phyloP scores from a whole-genome alignment of 2,888 invertebrate genomes.

The Blastobasis adustella region DNA sequence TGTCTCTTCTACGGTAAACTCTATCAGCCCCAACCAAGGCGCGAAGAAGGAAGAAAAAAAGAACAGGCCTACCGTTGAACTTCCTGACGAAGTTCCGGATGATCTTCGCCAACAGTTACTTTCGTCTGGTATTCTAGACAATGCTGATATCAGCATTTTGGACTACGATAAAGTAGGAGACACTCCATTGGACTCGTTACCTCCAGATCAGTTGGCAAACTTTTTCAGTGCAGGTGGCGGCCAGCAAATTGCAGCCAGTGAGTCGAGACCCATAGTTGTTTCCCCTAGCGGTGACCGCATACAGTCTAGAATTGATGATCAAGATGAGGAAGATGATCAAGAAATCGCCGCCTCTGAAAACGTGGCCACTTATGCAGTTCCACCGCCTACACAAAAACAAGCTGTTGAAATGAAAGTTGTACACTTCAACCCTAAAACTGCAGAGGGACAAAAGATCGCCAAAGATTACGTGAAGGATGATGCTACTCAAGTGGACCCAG shows the following conservation, averaged over 20 bases:
- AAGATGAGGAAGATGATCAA: conserved; percentile 64
- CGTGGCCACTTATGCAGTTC: conserved; percentile 45
- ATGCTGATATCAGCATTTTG: conserved; percentile 90
- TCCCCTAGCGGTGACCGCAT: conserved; percentile 77
- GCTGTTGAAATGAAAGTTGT: conserved; percentile 90
- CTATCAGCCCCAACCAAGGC: conserved; percentile 56
- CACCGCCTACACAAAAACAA: conserved; percentile 54
- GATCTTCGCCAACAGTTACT: conserved; percentile 88
- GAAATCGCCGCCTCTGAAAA: conserved; percentile 76
- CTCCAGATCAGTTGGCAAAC: conserved; percentile 89
- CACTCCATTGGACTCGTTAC: conserved; percentile 86
- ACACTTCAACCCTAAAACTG: conserved; percentile 84
- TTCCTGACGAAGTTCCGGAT: conserved; percentile 93
- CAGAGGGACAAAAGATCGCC: conserved; percentile 81
- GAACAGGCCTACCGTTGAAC: conserved; percentile 68
- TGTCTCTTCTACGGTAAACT: conserved; percentile 61
- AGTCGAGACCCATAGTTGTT: conserved; percentile 79
- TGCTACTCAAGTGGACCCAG: conserved; percentile 84
- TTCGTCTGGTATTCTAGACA: conserved; percentile 89
- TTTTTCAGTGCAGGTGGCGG: conserved; percentile 90
- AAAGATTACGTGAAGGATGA: conserved; percentile 82
- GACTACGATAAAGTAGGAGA: conserved; percentile 93
- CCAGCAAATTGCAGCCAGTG: conserved; percentile 81
- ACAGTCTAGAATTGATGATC: conserved; percentile 61
- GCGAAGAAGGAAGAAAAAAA: conserved; percentile 71